Base-by-base conservation (phyloP, 2,888 invertebrate genomes). In the Altica lythri region DNA sequence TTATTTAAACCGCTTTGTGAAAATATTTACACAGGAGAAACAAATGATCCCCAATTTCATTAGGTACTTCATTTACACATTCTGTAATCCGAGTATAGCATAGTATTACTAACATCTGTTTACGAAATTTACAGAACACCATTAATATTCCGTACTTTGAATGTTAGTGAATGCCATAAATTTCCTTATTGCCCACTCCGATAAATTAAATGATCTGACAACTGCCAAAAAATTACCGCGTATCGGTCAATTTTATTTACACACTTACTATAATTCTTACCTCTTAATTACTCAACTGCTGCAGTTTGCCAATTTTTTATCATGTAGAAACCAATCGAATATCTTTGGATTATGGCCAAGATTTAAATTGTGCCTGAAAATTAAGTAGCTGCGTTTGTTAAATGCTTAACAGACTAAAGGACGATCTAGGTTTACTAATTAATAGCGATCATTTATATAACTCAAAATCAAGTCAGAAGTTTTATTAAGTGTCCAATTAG, bases 221-320 rank as follows among this genome's bases (percentile, higher is more conserved):
- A 19, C 37, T 37, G 37, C 19, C 18, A 10, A 37, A 37, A 37
- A 37, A 37, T 37, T 37, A 37, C 17, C 18, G 18, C 18, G 18
- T 8, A 9, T 37, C 18, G 10, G 18, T 37, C 37, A 37, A 37
- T 37, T 37, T 37, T 37, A 35, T 35, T 9, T 35, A 35, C 35
- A 12, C n/a, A 35, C 4, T 35, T 14, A 13, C 17, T 14, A 35
- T n/a, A 19, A 19, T 5, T 37, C 37, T 18, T 18, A 37, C 4
- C 18, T 37, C 18, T 12, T 37, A 37, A 37, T 37, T 37, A 10
- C 37, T 8, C 3, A 8, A 12, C 4, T 35, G 5, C 13, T 10
- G 18, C n/a, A 37, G 18, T 19, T 37, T 37, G 37, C 37, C 37
- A 37, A 37, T 37, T 37, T 18, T 37, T 19, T 17, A n/a, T 19